phyloP scores from a whole-genome alignment of 2,888 invertebrate species.

The Crematogaster levior region DNA sequence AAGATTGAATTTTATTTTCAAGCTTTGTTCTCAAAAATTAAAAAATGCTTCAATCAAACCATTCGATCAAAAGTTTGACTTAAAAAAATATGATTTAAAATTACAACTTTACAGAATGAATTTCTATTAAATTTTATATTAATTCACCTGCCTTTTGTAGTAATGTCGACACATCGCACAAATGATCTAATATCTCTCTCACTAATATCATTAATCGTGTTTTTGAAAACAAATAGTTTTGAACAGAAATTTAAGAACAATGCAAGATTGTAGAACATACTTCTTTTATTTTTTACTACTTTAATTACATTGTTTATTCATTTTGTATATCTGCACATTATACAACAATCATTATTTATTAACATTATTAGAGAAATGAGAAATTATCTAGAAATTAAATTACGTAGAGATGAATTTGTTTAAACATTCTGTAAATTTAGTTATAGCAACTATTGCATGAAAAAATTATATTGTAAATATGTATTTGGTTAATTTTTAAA shows the following conservation, averaged over 20 bases:
- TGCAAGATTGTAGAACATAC: constrained; percentile 42
- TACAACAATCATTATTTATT: not conserved
- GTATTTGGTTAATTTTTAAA: not conserved
- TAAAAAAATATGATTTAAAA: not conserved
- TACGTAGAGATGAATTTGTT: constrained; percentile 17
- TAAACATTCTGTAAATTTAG: constrained; percentile 20
- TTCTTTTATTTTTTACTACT: not conserved
- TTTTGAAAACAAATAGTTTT: not conserved
- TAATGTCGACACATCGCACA: not conserved
- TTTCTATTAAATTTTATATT: constrained; percentile 4
- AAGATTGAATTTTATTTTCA: not conserved
- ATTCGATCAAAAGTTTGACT: not conserved
- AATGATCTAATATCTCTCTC: not conserved
- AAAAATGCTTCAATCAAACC: no score
- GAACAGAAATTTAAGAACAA: not conserved
- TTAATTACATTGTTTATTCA: constrained; percentile 6
- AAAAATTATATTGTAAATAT: constrained; percentile 1
- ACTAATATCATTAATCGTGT: not conserved
- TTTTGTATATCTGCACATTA: constrained; percentile 12
- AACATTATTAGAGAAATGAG: not conserved
- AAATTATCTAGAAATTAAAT: constrained; percentile 22
- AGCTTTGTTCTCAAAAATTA: not conserved
- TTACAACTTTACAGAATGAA: not conserved
- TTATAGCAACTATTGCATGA: constrained; percentile 3
- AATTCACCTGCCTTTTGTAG: not conserved